These are phyloP conservation scores for Strigamia maritima DNA, from an alignment of 2,888 invertebrate genomes.

Conservation along the genomic window DNA sequence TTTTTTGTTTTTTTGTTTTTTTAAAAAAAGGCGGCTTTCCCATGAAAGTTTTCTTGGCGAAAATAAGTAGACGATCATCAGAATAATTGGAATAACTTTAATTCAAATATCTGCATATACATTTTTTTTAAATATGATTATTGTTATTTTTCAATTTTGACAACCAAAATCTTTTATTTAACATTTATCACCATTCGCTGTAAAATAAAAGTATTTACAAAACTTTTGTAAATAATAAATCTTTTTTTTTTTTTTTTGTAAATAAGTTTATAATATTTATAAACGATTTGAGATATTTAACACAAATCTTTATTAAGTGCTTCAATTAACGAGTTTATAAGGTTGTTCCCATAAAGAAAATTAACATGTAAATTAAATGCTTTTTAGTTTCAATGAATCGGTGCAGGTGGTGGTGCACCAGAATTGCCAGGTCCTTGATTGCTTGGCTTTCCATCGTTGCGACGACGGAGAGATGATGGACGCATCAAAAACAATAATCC, in stretches of 20 bases:
- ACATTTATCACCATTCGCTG: too few relatives aligned
- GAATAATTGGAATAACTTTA: neutral
- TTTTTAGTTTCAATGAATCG: constrained; percentile 11
- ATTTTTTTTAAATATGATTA: too few relatives aligned
- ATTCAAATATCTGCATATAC: neutral
- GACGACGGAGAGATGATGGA: constrained; percentile 53
- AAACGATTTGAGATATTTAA: neutral
- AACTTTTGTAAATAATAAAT: too few relatives aligned
- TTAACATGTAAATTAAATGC: neutral
- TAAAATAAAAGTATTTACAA: too few relatives aligned
- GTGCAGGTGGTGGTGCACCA: constrained; percentile 31
- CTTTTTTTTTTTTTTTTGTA: neutral
- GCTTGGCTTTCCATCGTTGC: constrained; percentile 51
- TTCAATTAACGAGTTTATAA: neutral
- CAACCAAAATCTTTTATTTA: too few relatives aligned
- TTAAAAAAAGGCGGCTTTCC: too few relatives aligned
- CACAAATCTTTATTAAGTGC: neutral
- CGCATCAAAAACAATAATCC: constrained; percentile 57
- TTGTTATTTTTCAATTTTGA: too few relatives aligned
- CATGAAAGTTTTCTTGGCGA: constrained; percentile 63
- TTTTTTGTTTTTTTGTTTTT: too few relatives aligned
- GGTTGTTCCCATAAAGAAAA: neutral
- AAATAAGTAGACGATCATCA: neutral
- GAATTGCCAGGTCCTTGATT: constrained; percentile 16
- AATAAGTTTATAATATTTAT: neutral